A percentile compares a stretch with the other conserved stretches of the same genome.
phyloP scores from a whole-genome alignment of 2,888 invertebrate genomes.

The Elgonia sp. region DNA sequence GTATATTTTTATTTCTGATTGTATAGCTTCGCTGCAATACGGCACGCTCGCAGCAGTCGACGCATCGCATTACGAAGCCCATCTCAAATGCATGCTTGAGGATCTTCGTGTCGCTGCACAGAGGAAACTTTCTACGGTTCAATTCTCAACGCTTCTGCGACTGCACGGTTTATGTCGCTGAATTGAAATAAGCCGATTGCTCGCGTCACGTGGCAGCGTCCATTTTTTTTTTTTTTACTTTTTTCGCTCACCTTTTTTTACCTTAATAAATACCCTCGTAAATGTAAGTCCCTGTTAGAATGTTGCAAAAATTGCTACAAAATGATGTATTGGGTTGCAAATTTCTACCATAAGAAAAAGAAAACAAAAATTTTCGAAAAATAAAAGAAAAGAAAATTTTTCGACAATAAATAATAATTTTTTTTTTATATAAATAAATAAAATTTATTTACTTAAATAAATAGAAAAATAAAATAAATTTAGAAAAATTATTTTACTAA shows the following conservation, averaged over 20 bases:
- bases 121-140: constrained; percentile 75
- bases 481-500: no score
- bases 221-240: constrained; percentile 45
- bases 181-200: constrained; percentile 74
- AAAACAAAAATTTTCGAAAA: no score
- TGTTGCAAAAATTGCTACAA: constrained; percentile 27
- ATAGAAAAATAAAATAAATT: no score
- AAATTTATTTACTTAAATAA: no score
- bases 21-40: constrained; percentile 69
- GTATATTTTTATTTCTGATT: constrained; percentile 66
- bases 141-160: constrained; percentile 72
- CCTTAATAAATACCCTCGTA: constrained; percentile 46
- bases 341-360: background rate
- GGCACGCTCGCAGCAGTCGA: constrained; percentile 71
- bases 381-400: no score
- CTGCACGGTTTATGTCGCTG: constrained; percentile 71
- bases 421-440: no score
- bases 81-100: constrained; percentile 74
- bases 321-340: background rate
- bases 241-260: constrained; percentile 34
- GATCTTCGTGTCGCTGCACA: constrained; percentile 74
- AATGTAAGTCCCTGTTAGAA: constrained; percentile 32
- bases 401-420: no score
- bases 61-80: constrained; percentile 74
- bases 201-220: constrained; percentile 64